Evolutionary conservation across 2,888 invertebrate species (phyloP).

Genomic region (Temnothorax rugatulus): DNA sequence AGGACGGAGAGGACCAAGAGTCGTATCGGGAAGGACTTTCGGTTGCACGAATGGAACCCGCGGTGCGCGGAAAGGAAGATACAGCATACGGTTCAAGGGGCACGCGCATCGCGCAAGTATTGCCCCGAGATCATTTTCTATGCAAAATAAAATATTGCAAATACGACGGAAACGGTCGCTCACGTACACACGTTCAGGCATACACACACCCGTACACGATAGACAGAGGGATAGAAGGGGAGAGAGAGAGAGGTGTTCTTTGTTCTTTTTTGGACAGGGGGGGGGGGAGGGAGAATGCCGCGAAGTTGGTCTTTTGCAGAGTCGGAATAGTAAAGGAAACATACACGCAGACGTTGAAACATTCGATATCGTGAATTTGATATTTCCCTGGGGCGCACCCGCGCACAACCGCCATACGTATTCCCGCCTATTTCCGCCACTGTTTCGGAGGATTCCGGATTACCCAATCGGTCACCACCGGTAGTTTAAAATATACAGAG

Average conservation of each 20-base stretch:
- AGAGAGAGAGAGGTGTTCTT: not conserved
- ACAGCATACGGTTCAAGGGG: conserved; percentile 57
- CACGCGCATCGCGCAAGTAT: conserved; percentile 52
- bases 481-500: conserved; percentile 50
- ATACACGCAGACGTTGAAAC: conserved; percentile 53
- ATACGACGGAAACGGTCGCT: conserved; percentile 46
- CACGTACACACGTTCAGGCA: not conserved
- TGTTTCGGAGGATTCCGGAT: conserved; percentile 42
- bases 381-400: conserved; percentile 59
- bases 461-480: conserved; percentile 49
- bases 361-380: conserved; percentile 65
- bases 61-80: conserved; percentile 55
- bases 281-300: not conserved
- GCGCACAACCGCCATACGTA: conserved; percentile 37
- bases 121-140: conserved; percentile 66
- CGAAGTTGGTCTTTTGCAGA: conserved; percentile 51
- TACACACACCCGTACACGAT: not conserved
- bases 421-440: conserved; percentile 58
- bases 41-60: conserved; percentile 61
- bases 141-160: conserved; percentile 72
- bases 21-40: conserved; percentile 7
- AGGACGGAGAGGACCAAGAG: not conserved
- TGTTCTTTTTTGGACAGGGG: not conserved
- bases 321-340: conserved; percentile 51
- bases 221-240: not conserved